Evolutionary conservation across 2,888 invertebrate species (phyloP), one percentile per base, ranked within the genome.

Genomic region (Pollenia labialis): DNA sequence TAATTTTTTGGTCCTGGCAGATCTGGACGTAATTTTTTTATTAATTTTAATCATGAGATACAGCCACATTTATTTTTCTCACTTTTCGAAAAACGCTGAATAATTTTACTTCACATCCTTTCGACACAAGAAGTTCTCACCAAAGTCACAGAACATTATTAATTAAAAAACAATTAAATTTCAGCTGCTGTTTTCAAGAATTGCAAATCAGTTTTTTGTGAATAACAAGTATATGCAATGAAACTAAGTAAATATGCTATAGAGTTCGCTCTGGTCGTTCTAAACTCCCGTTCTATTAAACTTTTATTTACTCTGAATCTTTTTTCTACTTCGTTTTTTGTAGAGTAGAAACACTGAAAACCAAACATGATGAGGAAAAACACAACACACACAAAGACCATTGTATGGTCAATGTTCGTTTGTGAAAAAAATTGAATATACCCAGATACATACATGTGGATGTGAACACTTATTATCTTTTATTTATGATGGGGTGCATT

Each of bases 361-460:
- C 62, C 52, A 76, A 76, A 56, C 69, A 69, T 16, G 32, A 71
- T 40, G 50, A 50, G 44, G 12, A 44, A 46, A 58, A 69, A 48
- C 42, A 54, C 14, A 32, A 1, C 46, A 32, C 46, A 75, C 16
- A 48, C 40, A 44, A 46, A 64, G n/a, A 64, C 86, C 69, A 76
- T 71, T 81, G 75, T 81, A 83, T 86, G 86, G 86, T 83, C 71
- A 81, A 83, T 80, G 80, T 83, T 83, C 23, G 71, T 80, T 86
- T 75, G 77, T 62, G 58, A 10, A 50, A 60, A 48, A 58, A 18
- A 32, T 48, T 46, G 16, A 46, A 16, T 80, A 52, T 52, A 11
- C 12, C 54, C 46, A 23, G n/a, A 66, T 52, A 71, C 23, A 58
- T 44, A 32, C 18, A 50, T 40, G 23, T 54, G 52, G 52, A 11